Base-by-base conservation (phyloP, 1,140 invertebrate species). In the Lineus longissimus region DNA sequence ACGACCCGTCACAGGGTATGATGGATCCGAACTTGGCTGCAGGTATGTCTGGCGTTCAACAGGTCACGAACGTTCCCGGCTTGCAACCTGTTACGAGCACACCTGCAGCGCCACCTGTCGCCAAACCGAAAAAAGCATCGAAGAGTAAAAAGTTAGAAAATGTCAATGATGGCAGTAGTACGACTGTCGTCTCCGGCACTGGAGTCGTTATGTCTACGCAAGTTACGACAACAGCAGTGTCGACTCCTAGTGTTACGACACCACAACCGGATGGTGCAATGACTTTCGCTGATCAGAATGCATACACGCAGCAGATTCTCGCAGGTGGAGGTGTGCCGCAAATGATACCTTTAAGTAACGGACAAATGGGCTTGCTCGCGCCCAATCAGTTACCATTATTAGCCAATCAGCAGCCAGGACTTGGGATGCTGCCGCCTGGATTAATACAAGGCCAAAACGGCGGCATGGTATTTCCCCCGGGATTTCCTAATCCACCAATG, bases 401-500 rank as follows among this genome's bases (percentile, higher is more conserved):
- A 43, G 15, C 62, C 27, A 25, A 36, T 31, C 30, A 27, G n/a
- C 40, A 29, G 23, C 23, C 54, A 41, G 41, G 54, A 51, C 9
- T 54, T 43, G 25, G 43, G 51, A 25, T 27, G 31, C 23, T 19
- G 47, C 22, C n/a, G 19, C n/a, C 22, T 9, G 33, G 47, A 23
- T 36, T 23, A 15, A 45, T 27, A 17, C 33, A 23, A n/a, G 15
- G 36, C 36, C 31, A 58, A 13, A 17, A 17, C 9, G 22, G 25
- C 17, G 15, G 15, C 59, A 15, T 31, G 31, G 17, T 31, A 27
- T 41, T 33, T 19, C 19, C 67, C 64, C 33, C 54, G 72, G 19
- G 61, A 70, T 19, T 56, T 74, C 27, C 69, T 69, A n/a, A 67
- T 61, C 33, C 70, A 64, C 57, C 71, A 73, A 41, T 61, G 69